Evolutionary conservation across 2,888 invertebrate genomes (phyloP).

Genomic region (Drosophila monieri): DNA sequence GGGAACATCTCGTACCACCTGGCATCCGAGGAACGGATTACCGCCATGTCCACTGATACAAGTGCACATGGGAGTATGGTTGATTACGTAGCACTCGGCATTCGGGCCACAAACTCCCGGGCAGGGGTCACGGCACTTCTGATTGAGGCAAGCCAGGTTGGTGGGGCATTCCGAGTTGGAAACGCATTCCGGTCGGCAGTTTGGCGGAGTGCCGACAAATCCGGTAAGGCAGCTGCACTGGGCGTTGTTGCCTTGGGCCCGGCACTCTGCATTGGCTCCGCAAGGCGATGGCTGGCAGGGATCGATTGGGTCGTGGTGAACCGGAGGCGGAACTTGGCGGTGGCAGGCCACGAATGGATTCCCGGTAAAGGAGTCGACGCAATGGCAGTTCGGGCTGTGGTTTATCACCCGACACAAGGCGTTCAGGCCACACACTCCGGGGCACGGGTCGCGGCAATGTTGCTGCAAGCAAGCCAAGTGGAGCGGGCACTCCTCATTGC

Average conservation of each 20-base stretch:
- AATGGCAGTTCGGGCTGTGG: constrained; percentile 91
- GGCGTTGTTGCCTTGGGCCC: constrained; percentile 87
- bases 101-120: constrained; percentile 87
- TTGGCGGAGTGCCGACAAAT: constrained; percentile 90
- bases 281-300: constrained; percentile 91
- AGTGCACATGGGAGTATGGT: constrained; percentile 87
- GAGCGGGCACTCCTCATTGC: constrained; percentile 88
- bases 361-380: constrained; percentile 84
- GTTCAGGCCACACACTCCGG: constrained; percentile 89
- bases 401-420: constrained; percentile 91
- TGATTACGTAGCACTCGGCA: constrained; percentile 86
- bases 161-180: constrained; percentile 91
- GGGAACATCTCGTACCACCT: constrained; percentile 57
- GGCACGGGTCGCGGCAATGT: constrained; percentile 90
- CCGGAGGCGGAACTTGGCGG: constrained; percentile 24
- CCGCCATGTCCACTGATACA: constrained; percentile 86
- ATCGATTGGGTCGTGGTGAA: constrained; percentile 74
- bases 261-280: constrained; percentile 90
- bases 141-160: constrained; percentile 89
- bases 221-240: constrained; percentile 89
- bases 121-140: constrained; percentile 90
- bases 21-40: constrained; percentile 85
- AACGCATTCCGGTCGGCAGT: constrained; percentile 91
- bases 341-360: constrained; percentile 85
- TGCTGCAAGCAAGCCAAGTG: constrained; percentile 89